phyloP scores from a whole-genome alignment of 2,888 invertebrate species.

The Caenorhabditis drosophilae region DNA sequence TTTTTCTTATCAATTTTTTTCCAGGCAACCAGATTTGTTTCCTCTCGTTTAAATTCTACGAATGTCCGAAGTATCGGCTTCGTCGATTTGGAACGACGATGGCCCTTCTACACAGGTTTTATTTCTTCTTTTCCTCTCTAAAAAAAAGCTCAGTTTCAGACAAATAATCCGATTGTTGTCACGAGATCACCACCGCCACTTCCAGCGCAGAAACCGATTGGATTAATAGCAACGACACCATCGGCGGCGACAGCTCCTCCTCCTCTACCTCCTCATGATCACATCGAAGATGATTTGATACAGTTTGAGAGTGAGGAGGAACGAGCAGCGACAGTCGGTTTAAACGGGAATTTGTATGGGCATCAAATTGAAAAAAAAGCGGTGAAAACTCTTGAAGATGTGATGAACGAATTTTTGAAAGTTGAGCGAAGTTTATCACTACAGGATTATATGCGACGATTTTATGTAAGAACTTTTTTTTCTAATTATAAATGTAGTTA shows the following conservation, averaged over 20 bases:
- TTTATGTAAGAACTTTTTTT: slow-evolving; percentile 19
- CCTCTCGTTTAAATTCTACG: slow-evolving; percentile 1
- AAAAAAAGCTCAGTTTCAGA: slow-evolving; percentile 1
- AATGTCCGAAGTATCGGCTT: slow-evolving; percentile 26
- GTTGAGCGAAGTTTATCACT: slow-evolving; percentile 5
- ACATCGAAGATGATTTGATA: slow-evolving; percentile 14
- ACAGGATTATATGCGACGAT: slow-evolving; percentile 14
- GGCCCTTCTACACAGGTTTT: no score
- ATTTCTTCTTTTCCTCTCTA: no score
- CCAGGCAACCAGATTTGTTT: slow-evolving; percentile 17
- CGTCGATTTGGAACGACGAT: slow-evolving; percentile 18
- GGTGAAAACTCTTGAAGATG: slow-evolving; percentile 6
- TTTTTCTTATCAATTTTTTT: not conserved
- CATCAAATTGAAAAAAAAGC: not conserved
- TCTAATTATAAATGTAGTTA: no score
- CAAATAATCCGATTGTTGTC: no score
- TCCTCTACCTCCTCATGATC: not conserved
- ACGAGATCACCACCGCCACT: slow-evolving; percentile 15
- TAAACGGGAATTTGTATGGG: not conserved
- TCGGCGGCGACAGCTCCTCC: slow-evolving; percentile 9
- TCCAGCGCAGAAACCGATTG: slow-evolving; percentile 14
- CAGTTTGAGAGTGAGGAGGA: slow-evolving; percentile 31
- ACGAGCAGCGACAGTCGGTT: slow-evolving; percentile 8
- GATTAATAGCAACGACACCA: not conserved
- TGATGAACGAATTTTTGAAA: slow-evolving; percentile 16